Percentiles rank a stretch among this genome's conserved stretches.
phyloP scores from a whole-genome alignment of 2,797 vertebrate genomes.

The Ambastaia sidthimunki region DNA sequence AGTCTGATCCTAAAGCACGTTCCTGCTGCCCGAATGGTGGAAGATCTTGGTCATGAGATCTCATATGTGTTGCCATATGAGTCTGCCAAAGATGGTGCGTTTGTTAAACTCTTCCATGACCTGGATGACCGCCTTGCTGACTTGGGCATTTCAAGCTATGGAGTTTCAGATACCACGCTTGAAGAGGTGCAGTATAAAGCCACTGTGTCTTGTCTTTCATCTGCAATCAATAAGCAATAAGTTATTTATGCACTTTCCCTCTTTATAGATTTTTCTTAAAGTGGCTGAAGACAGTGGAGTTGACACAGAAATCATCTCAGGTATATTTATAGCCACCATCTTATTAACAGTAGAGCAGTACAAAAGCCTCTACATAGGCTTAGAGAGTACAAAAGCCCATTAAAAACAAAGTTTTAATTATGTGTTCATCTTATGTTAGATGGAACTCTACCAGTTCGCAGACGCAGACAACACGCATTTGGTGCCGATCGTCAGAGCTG shows the following conservation, averaged over 20 bases:
- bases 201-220: background rate
- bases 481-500: slow-evolving; percentile 95
- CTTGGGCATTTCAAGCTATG: slow-evolving; percentile 96
- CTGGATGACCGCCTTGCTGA: slow-evolving; percentile 94
- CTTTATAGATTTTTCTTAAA: slow-evolving; percentile 93
- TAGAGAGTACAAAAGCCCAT: background rate
- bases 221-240: background rate
- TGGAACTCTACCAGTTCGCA: slow-evolving; percentile 89
- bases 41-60: slow-evolving; percentile 95
- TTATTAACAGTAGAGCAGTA: background rate
- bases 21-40: slow-evolving; percentile 89
- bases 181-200: slow-evolving; percentile 84
- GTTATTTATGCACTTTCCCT: slow-evolving; percentile 3
- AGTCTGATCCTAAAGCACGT: slow-evolving; percentile 94
- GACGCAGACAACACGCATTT: slow-evolving; percentile 88
- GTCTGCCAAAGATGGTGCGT: slow-evolving; percentile 94
- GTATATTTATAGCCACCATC: slow-evolving; percentile 68
- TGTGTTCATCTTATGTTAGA: slow-evolving; percentile 71
- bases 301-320: slow-evolving; percentile 87
- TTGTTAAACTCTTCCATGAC: slow-evolving; percentile 97
- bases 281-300: slow-evolving; percentile 97
- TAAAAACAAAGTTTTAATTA: background rate
- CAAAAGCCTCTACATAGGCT: background rate
- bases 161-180: slow-evolving; percentile 95
- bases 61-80: slow-evolving; percentile 93